phyloP scores from a whole-genome alignment of 2,888 invertebrate species.

The Epinotia ramella region DNA sequence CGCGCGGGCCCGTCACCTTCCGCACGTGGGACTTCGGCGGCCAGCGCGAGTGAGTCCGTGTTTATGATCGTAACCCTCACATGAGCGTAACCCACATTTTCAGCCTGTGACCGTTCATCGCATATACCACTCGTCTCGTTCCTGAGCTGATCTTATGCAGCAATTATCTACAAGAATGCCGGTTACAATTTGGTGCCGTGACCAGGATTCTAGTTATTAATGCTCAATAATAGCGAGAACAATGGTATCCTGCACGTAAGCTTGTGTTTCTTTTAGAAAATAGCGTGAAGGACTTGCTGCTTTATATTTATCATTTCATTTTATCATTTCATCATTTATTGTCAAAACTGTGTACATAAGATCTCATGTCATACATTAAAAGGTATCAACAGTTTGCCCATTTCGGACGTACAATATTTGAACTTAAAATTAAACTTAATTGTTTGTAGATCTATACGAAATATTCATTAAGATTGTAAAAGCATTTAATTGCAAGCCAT shows the following conservation, averaged over 20 bases:
- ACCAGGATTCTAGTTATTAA: neutral
- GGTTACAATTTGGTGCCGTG: neutral
- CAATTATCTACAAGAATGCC: neutral
- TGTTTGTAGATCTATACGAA: no score
- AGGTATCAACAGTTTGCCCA: no score
- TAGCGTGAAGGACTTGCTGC: neutral
- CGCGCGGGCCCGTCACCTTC: constrained; percentile 93
- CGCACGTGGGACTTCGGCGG: constrained; percentile 99
- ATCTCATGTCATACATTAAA: no score
- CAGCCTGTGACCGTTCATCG: no score
- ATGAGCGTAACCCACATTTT: neutral
- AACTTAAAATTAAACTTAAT: no score
- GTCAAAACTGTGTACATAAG: no score
- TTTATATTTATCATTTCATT: no score
- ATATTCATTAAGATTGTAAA: no score
- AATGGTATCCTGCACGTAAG: neutral
- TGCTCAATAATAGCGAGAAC: neutral
- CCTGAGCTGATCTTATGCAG: neutral
- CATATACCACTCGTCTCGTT: no score
- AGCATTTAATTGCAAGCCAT: no score
- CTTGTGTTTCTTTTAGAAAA: neutral
- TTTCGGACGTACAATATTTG: no score
- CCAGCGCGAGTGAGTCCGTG: constrained; percentile 91
- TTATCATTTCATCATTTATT: no score
- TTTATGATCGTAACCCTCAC: neutral